A percentile compares a stretch with the other conserved stretches of the same genome.
phyloP scores from a whole-genome alignment of 64 coral and sea anemone species.

The Montipora sp. region DNA sequence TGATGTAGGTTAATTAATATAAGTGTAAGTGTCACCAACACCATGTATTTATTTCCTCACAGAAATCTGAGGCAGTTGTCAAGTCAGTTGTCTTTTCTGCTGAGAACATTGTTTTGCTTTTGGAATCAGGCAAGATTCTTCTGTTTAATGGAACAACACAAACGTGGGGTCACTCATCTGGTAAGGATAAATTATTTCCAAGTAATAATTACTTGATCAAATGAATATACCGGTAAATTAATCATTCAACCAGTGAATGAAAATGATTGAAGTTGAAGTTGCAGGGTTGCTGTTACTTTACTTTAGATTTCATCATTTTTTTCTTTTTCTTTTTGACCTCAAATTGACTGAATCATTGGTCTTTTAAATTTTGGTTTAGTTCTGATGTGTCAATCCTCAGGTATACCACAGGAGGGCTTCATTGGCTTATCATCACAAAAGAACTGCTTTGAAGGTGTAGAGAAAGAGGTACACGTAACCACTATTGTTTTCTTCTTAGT shows the following conservation, averaged over 20 bases:
- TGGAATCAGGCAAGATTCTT: constrained; percentile 54
- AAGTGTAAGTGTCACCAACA: no score
- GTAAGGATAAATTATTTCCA: background rate
- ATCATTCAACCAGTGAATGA: background rate
- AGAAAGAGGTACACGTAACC: background rate
- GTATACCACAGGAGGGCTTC: background rate
- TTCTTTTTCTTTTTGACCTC: background rate
- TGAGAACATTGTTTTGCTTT: constrained; percentile 29
- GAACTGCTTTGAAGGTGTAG: constrained; percentile 20
- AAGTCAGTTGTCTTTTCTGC: constrained; percentile 36
- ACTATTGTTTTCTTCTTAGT: background rate
- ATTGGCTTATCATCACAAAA: constrained; percentile 11
- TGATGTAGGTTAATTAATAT: no score
- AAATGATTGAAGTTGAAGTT: background rate
- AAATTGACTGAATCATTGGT: background rate
- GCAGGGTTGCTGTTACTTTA: background rate
- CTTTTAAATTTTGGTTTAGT: background rate
- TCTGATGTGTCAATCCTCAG: background rate
- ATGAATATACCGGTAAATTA: background rate
- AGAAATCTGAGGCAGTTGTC: constrained; percentile 42
- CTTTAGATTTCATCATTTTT: background rate
- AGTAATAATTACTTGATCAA: no score
- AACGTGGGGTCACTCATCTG: constrained; percentile 15
- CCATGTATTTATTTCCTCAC: background rate
- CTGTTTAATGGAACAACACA: constrained; percentile 41